Percentiles rank a stretch among this genome's conserved stretches.
Evolutionary conservation across 1,140 invertebrate genomes (phyloP).

Genomic region (Dendrolimus punctatus): DNA sequence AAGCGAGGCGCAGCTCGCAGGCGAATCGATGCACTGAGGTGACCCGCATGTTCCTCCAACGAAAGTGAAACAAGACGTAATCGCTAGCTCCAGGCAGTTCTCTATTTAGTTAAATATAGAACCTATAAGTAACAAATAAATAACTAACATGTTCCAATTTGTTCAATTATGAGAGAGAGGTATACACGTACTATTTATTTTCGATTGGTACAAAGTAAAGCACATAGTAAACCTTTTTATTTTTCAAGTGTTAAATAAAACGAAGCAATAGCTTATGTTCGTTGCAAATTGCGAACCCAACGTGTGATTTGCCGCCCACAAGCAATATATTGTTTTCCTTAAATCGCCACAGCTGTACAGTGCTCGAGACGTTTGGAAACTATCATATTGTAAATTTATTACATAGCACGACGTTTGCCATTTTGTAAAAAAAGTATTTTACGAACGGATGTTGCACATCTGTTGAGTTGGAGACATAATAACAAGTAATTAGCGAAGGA

Average conservation of each 20-base stretch:
- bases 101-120: conserved; percentile 16
- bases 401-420: conserved; percentile 5
- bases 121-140: no score
- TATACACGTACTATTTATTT: no score
- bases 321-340: conserved; percentile 12
- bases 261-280: no score
- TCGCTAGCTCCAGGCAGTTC: conserved; percentile 18
- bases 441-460: conserved; percentile 64
- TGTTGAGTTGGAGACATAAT: conserved; percentile 58
- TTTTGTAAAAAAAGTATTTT: conserved; percentile 27
- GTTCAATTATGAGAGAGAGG: no score
- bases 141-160: no score
- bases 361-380: no score
- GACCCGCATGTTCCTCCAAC: conserved; percentile 36
- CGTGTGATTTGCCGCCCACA: conserved; percentile 26
- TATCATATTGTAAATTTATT: not conserved
- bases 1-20: not conserved
- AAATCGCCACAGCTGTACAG: conserved; percentile 2
- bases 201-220: no score
- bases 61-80: conserved; percentile 51
- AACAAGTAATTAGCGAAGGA: conserved; percentile 57
- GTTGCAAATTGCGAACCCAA: conserved; percentile 1
- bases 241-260: no score
- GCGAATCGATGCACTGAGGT: conserved; percentile 31
- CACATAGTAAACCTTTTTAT: no score